Base-by-base conservation (phyloP, 2,797 vertebrate species). In the Gymnoscopelus braueri region DNA sequence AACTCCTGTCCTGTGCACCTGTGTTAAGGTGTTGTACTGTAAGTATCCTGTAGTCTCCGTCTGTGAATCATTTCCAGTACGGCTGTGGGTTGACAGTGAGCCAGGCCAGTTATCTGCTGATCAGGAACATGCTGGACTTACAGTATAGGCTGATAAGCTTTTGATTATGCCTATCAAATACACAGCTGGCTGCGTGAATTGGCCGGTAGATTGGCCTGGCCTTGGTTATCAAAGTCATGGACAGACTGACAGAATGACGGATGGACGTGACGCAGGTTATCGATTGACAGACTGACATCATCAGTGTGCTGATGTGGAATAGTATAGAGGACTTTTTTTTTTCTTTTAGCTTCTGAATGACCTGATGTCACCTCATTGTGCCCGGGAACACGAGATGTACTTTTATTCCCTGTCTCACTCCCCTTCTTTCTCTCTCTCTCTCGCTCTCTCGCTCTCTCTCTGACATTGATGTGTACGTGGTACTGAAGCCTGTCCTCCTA, bases 251-350 rank as follows among this genome's bases (percentile, higher is more conserved):
- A 55, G 23, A 64, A 8, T 44, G n/a, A 26, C 10, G 39, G 54
- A 10, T 24, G 10, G 69, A 72, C 48, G 0, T 29, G 63, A 65
- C 55, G 64, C 66, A 19, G 63, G 84, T 90, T 78, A 90, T 88
- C 91, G 69, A 87, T 74, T 84, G 79, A 88, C 86, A 0, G 1
- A 8, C 35, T 88, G 84, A 88, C 81, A 77, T 83, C 81, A 84
- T 7, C 67, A 12, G 63, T 71, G 19, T 8, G 52, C 69, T 57
- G 53, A 73, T 44, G 63, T 32, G 2, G 39, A 8, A 1, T 26
- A 4, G 44, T 60, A 49, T 60, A 49, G 14, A 0, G 39, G 3
- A 14, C n/a, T 3, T 5, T 32, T 61, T 35, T 23, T 48, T 54
- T 67, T 29, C 56, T 11, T 11, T 48, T 5, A 48, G 35, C 35